Evolutionary conservation across 35 echinoderm and acorn worm species (phyloP), one percentile per base, ranked within the genome.

Genomic region (Eucidaris tribuloides): DNA sequence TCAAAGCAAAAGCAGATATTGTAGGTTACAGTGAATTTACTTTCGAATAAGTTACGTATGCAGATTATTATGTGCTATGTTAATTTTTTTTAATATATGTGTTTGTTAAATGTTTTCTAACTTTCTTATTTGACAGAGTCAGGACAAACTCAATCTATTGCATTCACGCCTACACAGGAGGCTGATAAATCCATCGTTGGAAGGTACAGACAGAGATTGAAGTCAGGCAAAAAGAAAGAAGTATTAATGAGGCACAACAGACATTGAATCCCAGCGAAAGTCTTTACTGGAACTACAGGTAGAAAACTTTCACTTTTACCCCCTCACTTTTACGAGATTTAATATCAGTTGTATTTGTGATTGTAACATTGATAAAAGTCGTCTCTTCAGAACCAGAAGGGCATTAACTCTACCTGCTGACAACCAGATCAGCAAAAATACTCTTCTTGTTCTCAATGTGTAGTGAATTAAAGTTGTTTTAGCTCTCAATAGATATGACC

Each of bases 221-320:
- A 52, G 46, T 93, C 30, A 99, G 92, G 31, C 87, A 99, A 46
- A 92, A 93, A 66, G 96, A 99, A 20, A 89, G 82, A 77, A 86
- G 89, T 17, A 65, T 99, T 1, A 89, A 46, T 34, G 91, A 93
- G 78, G 62, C 86, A 27, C 83, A 93, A 33, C 78, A 89, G 18
- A 99, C 96, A 90, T 99, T 61, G 96, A 99, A 83, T 93, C 91
- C 34, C 96, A 99, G 57, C 89, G 91, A 39, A 89, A 93, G 85
- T 93, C 96, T 54, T 72, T 99, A 19, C 40, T 96, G 39, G 87
- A 96, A 79, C 68, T 90, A 17, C 93, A 96, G 87, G 93, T 91
- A 34, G 42, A 74, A 64, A 43, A 3, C 22, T 17, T 55, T 45
- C 27, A 11, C 17, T 44, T 77, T 41, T 9, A 11, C 9, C 14